A percentile compares a stretch with the other conserved stretches of the same genome.
Conservation (phyloP, 1,140 invertebrate genomes). For the Neoseiulus cucumeris region DNA sequence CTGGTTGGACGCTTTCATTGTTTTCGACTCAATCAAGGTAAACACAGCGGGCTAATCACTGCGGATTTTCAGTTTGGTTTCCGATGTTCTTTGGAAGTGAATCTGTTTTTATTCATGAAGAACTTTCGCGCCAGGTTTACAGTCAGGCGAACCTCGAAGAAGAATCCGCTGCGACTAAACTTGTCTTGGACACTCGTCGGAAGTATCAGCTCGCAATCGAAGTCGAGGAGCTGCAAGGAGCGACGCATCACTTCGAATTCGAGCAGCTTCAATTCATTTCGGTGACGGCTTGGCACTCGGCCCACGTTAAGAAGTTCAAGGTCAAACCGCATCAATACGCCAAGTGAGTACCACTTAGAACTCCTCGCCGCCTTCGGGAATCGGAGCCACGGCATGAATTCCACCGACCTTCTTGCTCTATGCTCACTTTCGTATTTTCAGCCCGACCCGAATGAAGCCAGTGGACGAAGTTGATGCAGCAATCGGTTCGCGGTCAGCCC, state of each 20-base stretch:
- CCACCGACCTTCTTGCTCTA: background rate
- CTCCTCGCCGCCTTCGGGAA: background rate
- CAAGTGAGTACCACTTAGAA: background rate
- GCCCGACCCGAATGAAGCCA: background rate
- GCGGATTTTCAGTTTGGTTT: no score
- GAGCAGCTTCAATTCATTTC: constrained; percentile 3
- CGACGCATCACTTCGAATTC: background rate
- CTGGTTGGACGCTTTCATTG: background rate
- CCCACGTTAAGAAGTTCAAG: background rate
- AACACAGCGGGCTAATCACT: no score
- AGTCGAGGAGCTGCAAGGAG: background rate
- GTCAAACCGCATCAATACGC: constrained; percentile 4
- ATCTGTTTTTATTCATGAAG: no score
- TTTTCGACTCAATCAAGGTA: background rate
- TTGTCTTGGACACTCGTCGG: background rate
- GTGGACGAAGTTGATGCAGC: constrained; percentile 2
- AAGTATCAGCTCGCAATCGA: constrained; percentile 4
- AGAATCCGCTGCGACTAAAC: no score
- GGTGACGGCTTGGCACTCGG: constrained; percentile 1
- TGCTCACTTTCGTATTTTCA: background rate
- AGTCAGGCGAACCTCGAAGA: no score
- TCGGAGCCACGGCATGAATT: background rate
- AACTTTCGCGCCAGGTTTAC: no score
- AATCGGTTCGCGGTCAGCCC: background rate
- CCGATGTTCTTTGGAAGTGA: no score